phyloP scores from a whole-genome alignment of 2,113 vertebrate species.

The Phyllopteryx taeniolatus region DNA sequence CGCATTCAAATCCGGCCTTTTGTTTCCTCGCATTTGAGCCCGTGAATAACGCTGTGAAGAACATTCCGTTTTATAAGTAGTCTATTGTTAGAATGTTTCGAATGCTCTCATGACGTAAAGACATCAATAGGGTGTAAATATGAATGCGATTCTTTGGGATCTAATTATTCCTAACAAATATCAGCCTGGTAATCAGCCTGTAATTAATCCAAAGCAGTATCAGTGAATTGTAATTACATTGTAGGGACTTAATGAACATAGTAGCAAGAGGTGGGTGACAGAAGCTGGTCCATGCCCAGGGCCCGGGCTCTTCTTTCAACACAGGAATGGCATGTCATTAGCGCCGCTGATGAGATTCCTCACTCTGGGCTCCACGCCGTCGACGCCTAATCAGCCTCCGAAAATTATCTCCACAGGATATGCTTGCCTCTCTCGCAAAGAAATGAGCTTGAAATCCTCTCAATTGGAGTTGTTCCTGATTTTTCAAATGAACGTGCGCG shows the following conservation, averaged over 20 bases:
- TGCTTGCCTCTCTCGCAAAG: conserved; percentile 51
- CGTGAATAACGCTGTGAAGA: not conserved
- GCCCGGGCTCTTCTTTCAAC: conserved; percentile 58
- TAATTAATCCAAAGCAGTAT: conserved; percentile 68
- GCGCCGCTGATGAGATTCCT: conserved; percentile 66
- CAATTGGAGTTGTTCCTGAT: conserved; percentile 43
- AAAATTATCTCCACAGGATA: conserved; percentile 71
- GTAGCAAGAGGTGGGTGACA: conserved; percentile 64
- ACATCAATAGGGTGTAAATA: conserved; percentile 42
- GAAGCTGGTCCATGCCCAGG: conserved; percentile 63
- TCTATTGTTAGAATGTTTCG: not conserved
- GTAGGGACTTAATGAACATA: conserved; percentile 68
- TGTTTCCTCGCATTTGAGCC: not conserved
- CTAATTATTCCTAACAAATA: conserved; percentile 63
- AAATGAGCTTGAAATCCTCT: conserved; percentile 46
- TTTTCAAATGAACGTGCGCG: conserved; percentile 15
- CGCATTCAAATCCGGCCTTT: conserved; percentile 35
- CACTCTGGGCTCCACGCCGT: conserved; percentile 66
- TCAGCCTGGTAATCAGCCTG: conserved; percentile 66
- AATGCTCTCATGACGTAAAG: conserved; percentile 11
- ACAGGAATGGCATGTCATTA: conserved; percentile 74
- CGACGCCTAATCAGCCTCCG: conserved; percentile 68
- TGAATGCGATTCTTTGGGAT: conserved; percentile 53
- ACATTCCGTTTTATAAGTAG: not conserved
- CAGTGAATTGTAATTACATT: conserved; percentile 68